Evolutionary conservation across 2,888 invertebrate species (phyloP).

Genomic region (Chrysomela aeneicollis): DNA sequence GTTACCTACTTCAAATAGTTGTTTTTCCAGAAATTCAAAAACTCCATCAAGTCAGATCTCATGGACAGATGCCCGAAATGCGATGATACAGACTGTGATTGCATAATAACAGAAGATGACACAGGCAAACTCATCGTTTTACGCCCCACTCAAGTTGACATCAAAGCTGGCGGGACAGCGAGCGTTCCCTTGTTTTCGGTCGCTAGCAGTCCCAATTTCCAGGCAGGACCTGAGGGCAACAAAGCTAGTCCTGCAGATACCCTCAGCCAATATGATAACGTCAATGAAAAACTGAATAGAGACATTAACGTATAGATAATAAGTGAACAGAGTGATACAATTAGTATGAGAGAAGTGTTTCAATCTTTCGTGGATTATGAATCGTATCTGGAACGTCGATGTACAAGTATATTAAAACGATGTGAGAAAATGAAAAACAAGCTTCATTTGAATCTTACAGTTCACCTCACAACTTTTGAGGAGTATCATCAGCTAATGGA

Average conservation of each 20-base stretch:
- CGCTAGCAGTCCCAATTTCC: slow-evolving; percentile 25
- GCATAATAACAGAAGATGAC: slow-evolving; percentile 59
- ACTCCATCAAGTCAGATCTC: slow-evolving; percentile 75
- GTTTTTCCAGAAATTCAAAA: slow-evolving; percentile 77
- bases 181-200: slow-evolving; percentile 19
- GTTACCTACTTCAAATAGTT: too few relatives aligned
- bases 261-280: slow-evolving; percentile 46
- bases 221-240: slow-evolving; percentile 16
- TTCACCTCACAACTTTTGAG: too few relatives aligned
- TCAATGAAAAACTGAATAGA: slow-evolving; percentile 31
- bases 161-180: slow-evolving; percentile 26
- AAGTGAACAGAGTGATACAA: background rate
- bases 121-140: slow-evolving; percentile 53
- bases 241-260: slow-evolving; percentile 33
- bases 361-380: background rate
- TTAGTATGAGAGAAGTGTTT: too few relatives aligned
- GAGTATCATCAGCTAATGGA: too few relatives aligned
- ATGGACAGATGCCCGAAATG: slow-evolving; percentile 76
- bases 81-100: slow-evolving; percentile 80
- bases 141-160: slow-evolving; percentile 44
- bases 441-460: too few relatives aligned
- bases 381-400: background rate
- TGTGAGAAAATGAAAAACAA: too few relatives aligned
- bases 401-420: too few relatives aligned
- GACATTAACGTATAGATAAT: slow-evolving; percentile 13